Percentiles rank a stretch among this genome's conserved stretches.
Conservation (phyloP, 2,888 invertebrate species). For the Odontomyia ornata region DNA sequence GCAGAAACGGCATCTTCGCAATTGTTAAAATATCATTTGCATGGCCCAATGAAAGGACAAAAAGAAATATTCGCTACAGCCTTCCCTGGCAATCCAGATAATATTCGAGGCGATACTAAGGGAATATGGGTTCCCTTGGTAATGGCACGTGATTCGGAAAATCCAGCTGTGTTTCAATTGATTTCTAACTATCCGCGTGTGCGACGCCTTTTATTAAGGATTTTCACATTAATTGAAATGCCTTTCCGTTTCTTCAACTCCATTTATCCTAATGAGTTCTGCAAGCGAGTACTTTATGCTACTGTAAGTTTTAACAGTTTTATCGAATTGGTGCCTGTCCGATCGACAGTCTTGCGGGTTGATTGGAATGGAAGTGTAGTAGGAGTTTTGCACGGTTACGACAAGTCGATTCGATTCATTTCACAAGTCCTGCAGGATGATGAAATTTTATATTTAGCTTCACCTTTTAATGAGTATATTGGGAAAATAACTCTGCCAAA, state of each 20-base stretch:
- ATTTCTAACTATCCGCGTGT: conserved; percentile 71
- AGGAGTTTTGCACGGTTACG: conserved; percentile 72
- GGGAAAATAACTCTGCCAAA: conserved; percentile 69
- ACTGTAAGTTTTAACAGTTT: conserved; percentile 72
- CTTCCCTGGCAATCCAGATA: conserved; percentile 70
- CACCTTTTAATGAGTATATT: conserved; percentile 73
- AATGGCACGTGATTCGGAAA: conserved; percentile 66
- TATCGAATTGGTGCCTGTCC: conserved; percentile 61
- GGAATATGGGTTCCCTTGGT: conserved; percentile 75
- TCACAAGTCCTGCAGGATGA: conserved; percentile 75
- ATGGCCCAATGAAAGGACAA: conserved; percentile 82
- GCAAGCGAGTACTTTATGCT: conserved; percentile 72
- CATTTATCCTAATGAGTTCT: conserved; percentile 72
- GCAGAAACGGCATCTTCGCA: conserved; percentile 75
- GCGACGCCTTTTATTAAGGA: conserved; percentile 73
- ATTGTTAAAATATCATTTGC: conserved; percentile 80
- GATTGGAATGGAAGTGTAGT: conserved; percentile 78
- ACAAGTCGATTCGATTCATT: conserved; percentile 67
- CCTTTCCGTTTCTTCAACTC: conserved; percentile 72
- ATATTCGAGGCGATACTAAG: conserved; percentile 69
- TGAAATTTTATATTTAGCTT: conserved; percentile 73
- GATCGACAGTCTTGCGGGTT: conserved; percentile 71
- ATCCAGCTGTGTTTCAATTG: conserved; percentile 68
- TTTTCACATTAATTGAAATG: conserved; percentile 69
- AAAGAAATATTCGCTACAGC: conserved; percentile 83